A percentile compares a stretch with the other conserved stretches of the same genome.
Conservation (phyloP, 2,888 invertebrate species). For the Marasmarcha lunaedactyla region DNA sequence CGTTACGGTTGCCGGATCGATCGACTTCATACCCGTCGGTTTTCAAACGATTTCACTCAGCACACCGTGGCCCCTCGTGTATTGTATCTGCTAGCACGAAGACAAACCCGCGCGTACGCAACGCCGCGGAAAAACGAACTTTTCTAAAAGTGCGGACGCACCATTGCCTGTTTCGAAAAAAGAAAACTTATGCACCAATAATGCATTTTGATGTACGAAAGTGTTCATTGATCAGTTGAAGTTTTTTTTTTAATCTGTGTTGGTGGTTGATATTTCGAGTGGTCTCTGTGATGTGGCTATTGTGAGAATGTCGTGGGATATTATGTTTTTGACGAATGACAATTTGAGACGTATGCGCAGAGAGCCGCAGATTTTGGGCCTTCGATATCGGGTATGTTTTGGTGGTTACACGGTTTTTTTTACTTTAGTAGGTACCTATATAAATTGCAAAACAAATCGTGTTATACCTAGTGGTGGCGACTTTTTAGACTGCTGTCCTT, state of each 20-base stretch:
- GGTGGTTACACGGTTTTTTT: conserved; percentile 4
- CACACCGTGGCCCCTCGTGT: too few relatives aligned
- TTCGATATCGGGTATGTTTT: conserved; percentile 57
- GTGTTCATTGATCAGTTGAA: conserved; percentile 10
- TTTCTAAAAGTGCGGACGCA: too few relatives aligned
- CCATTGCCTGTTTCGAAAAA: neutral
- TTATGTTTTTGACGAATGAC: conserved; percentile 67
- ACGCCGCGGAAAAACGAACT: too few relatives aligned
- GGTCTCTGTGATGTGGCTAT: conserved; percentile 20
- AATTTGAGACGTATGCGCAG: conserved; percentile 61
- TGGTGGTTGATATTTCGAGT: too few relatives aligned
- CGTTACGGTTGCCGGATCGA: neutral
- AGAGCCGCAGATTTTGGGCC: conserved; percentile 54
- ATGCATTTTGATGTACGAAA: conserved; percentile 64
- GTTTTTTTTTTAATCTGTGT: too few relatives aligned
- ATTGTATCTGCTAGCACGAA: too few relatives aligned
- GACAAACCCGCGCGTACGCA: neutral
- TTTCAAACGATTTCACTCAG: conserved; percentile 1
- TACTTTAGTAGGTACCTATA: neutral
- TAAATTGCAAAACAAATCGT: too few relatives aligned
- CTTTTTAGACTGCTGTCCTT: too few relatives aligned
- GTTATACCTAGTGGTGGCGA: too few relatives aligned
- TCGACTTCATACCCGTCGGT: neutral
- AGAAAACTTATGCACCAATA: too few relatives aligned
- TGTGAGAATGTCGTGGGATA: conserved; percentile 54